phyloP scores from a whole-genome alignment of 2,888 invertebrate genomes.

The Stenchaetothrips biformis region DNA sequence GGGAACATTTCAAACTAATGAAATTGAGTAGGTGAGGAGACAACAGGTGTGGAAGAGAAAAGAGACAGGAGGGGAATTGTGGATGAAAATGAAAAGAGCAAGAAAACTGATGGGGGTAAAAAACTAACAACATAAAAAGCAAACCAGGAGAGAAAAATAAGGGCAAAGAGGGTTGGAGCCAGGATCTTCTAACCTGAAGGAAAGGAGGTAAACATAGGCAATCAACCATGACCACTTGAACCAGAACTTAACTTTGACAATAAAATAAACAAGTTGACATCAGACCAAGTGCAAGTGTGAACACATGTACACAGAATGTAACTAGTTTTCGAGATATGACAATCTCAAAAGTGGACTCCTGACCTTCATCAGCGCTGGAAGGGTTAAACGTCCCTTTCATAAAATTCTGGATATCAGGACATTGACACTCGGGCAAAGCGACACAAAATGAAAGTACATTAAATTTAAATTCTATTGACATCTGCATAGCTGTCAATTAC shows the following conservation, averaged over 20 bases:
- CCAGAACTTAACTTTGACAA: not conserved
- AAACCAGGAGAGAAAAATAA: slow-evolving; percentile 18
- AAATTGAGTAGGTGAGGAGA: not conserved
- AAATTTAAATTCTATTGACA: too few relatives aligned
- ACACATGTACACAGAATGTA: not conserved
- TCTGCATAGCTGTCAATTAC: too few relatives aligned
- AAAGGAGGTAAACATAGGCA: slow-evolving; percentile 18
- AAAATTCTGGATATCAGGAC: too few relatives aligned
- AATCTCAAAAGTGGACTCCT: not conserved
- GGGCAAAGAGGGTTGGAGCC: slow-evolving; percentile 24
- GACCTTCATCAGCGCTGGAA: not conserved
- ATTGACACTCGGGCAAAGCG: too few relatives aligned
- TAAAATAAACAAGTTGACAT: not conserved
- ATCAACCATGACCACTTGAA: slow-evolving; percentile 3
- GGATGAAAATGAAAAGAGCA: not conserved
- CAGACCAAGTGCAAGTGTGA: not conserved
- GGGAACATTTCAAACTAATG: not conserved
- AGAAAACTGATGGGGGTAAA: not conserved
- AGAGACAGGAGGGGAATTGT: not conserved
- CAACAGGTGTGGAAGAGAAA: slow-evolving; percentile 7
- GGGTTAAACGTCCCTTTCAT: not conserved
- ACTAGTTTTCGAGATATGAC: not conserved
- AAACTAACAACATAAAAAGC: not conserved
- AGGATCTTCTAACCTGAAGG: slow-evolving; percentile 20
- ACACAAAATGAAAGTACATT: too few relatives aligned